These are phyloP conservation scores for Isaurus tuberculatus DNA, from an alignment of 92 coral and sea anemone species.

Conservation along the genomic window DNA sequence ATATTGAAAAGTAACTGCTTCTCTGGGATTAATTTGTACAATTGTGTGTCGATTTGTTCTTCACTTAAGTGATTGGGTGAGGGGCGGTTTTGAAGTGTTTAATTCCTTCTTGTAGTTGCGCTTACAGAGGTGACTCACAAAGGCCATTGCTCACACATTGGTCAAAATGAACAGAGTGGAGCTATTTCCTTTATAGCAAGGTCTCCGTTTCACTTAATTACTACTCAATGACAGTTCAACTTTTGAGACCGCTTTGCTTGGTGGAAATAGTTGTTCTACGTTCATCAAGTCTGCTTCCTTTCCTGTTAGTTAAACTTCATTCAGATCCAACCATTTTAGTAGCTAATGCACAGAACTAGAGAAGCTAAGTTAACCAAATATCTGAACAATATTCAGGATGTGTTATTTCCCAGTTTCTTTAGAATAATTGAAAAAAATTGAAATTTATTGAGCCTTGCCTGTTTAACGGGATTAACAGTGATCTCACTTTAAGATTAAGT, in stretches of 20 bases:
- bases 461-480: too few species aligned
- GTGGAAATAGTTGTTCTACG: constrained; percentile 54
- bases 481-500: too few species aligned
- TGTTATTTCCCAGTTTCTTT: too few species aligned
- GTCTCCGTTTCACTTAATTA: constrained; percentile 51
- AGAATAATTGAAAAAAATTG: too few species aligned
- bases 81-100: constrained; percentile 86
- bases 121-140: constrained; percentile 96
- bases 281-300: constrained; percentile 54
- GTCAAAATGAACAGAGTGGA: constrained; percentile 56
- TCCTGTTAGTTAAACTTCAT: neutral
- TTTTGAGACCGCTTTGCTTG: constrained; percentile 48
- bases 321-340: neutral
- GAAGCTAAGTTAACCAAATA: too few species aligned
- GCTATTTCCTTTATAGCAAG: constrained; percentile 50
- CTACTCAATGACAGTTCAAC: constrained; percentile 14
- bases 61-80: constrained; percentile 25
- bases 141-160: constrained; percentile 98
- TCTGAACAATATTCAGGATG: too few species aligned
- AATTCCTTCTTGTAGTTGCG: constrained; percentile 96
- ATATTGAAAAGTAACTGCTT: constrained; percentile 1
- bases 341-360: neutral
- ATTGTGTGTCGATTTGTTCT: neutral
- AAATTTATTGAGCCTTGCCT: too few species aligned
- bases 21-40: constrained; percentile 37